Conservation (phyloP, 2,888 invertebrate species). For the Drosophila demipolita region DNA sequence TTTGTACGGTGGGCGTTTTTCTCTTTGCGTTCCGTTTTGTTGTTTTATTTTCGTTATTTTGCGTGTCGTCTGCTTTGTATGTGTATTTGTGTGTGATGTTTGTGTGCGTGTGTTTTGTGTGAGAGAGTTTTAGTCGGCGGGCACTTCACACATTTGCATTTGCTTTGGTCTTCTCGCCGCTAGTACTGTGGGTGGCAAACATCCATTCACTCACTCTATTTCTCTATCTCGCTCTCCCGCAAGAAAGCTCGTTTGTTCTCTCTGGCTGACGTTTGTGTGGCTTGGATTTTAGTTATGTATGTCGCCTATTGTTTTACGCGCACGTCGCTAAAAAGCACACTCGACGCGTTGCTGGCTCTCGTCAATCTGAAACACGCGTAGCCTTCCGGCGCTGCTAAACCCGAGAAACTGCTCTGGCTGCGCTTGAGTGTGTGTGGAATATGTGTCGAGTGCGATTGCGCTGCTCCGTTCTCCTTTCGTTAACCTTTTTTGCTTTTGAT, state of each 20-base stretch:
- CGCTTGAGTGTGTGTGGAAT: constrained; percentile 45
- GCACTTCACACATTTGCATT: constrained; percentile 52
- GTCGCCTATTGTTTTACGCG: constrained; percentile 68
- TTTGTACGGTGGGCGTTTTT: constrained; percentile 76
- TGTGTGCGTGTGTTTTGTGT: constrained; percentile 35
- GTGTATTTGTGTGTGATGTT: constrained; percentile 23
- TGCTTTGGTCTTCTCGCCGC: constrained; percentile 40
- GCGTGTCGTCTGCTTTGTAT: constrained; percentile 33
- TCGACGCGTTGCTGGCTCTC: constrained; percentile 76
- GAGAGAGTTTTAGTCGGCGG: constrained; percentile 54
- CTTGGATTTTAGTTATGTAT: constrained; percentile 40
- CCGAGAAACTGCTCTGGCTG: constrained; percentile 32
- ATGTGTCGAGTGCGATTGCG: constrained; percentile 68
- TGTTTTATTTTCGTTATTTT: constrained; percentile 62
- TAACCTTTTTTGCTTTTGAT: constrained; percentile 32
- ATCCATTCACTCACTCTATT: constrained; percentile 44
- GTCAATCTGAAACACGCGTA: constrained; percentile 71
- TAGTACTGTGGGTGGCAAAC: constrained; percentile 65
- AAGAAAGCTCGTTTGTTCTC: constrained; percentile 15
- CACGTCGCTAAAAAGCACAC: constrained; percentile 66
- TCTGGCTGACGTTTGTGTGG: constrained; percentile 47
- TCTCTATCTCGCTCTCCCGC: constrained; percentile 31
- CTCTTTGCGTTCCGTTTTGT: constrained; percentile 63
- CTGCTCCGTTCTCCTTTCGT: constrained; percentile 32
- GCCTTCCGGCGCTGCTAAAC: constrained; percentile 55